Base-by-base conservation (phyloP, 2,888 invertebrate genomes). In the Stegana nigrithorax region DNA sequence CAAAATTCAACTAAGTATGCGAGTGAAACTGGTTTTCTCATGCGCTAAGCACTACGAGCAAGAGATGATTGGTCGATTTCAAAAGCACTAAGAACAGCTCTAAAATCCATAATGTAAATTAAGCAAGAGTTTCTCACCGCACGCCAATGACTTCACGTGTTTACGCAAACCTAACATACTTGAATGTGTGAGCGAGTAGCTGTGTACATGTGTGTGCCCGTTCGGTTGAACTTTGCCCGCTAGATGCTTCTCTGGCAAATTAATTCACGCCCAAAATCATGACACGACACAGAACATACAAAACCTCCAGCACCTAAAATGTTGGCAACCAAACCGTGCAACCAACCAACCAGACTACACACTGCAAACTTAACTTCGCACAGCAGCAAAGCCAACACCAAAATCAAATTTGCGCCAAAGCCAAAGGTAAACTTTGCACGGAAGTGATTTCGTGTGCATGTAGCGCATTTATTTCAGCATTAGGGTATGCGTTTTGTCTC, bases 371-470 rank as follows among this genome's bases (percentile, higher is more conserved):
- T 10, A n/a, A 53, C 51, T 53, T 29, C 29, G 25, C 12, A 23
- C 6, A 19, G 23, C 4, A 10, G 64, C 64, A 65, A 62, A 70
- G 63, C 70, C 74, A 73, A 23, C 12, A 19, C 23, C 29, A 29
- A 53, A 77, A 77, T 77, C 78, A 75, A 77, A 75, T 75, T 75
- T 75, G 73, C 73, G 69, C 73, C 73, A 73, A 75, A 75, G 73
- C 73, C 77, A 72, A 75, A 75, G 73, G 78, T 73, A 73, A 77
- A 75, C 78, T 75, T 75, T 75, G 73, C 69, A 66, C 71, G 71
- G 65, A 63, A 59, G 64, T 63, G 66, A 69, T 57, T 45, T 44
- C 56, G 61, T 47, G 26, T 36, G 44, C 51, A 45, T 36, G 12
- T n/a, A n/a, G n/a, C n/a, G n/a, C n/a, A n/a, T n/a, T n/a, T n/a